phyloP scores from a whole-genome alignment of 2,888 invertebrate species.

The Drosophila infuscata region DNA sequence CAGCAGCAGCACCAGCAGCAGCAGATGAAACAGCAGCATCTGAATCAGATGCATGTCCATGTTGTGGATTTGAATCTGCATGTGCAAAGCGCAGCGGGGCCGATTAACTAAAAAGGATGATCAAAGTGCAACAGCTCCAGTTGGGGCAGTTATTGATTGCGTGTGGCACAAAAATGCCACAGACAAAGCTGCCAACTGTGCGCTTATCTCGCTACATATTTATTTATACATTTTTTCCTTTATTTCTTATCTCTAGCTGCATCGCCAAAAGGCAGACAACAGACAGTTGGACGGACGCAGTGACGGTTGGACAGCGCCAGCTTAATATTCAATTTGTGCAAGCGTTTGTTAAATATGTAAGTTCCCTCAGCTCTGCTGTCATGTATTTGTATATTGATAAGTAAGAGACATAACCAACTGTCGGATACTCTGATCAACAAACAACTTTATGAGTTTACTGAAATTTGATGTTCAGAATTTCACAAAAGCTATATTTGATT shows the following conservation, averaged over 20 bases:
- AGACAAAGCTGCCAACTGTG: constrained; percentile 51
- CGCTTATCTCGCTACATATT: constrained; percentile 57
- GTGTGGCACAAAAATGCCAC: constrained; percentile 65
- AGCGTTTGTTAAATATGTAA: constrained; percentile 65
- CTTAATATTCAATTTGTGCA: constrained; percentile 78
- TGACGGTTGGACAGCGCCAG: constrained; percentile 47
- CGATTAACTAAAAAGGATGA: constrained; percentile 77
- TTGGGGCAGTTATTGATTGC: constrained; percentile 67
- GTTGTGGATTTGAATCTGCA: constrained; percentile 54
- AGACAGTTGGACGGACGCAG: background rate
- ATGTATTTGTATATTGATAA: constrained; percentile 70
- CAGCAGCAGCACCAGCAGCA: constrained; percentile 42
- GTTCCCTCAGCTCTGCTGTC: constrained; percentile 15
- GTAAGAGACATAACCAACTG: background rate
- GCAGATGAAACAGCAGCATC: constrained; percentile 14
- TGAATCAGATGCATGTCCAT: constrained; percentile 51
- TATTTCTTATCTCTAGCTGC: constrained; percentile 51
- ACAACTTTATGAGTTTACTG: background rate
- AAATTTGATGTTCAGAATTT: no score
- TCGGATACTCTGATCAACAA: background rate
- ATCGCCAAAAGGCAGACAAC: constrained; percentile 43
- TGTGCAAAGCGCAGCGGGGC: constrained; percentile 69
- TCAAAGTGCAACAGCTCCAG: constrained; percentile 71
- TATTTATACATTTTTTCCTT: constrained; percentile 38
- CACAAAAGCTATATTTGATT: background rate